Evolutionary conservation across 2,888 invertebrate species (phyloP).

Genomic region (Nephrotoma flavescens): DNA sequence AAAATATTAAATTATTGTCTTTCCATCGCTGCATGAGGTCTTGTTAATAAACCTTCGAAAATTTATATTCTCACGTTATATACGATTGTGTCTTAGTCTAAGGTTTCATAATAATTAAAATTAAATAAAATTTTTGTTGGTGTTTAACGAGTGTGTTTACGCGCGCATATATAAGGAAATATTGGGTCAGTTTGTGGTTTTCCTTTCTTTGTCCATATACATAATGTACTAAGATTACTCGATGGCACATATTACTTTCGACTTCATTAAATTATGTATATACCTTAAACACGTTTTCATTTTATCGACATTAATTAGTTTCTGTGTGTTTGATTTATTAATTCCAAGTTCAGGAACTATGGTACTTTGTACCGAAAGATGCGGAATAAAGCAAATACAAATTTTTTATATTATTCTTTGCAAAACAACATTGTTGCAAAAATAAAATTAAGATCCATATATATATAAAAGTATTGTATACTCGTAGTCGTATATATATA

Average conservation of each 20-base stretch:
- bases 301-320: background rate
- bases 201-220: background rate
- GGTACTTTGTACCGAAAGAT: background rate
- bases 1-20: background rate
- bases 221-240: background rate
- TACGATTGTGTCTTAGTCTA: background rate
- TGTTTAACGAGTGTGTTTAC: background rate
- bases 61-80: background rate
- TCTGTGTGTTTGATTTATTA: background rate
- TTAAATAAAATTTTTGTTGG: background rate
- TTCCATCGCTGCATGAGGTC: background rate
- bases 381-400: background rate
- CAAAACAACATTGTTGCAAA: background rate
- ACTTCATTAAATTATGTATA: background rate
- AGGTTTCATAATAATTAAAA: background rate
- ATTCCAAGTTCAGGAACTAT: background rate
- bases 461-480: background rate
- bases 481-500: background rate
- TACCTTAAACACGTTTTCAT: background rate
- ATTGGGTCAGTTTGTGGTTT: background rate
- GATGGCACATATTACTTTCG: background rate
- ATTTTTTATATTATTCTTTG: background rate
- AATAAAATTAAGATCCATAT: background rate
- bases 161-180: background rate
- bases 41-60: background rate